Percentiles rank a stretch among this genome's conserved stretches.
These are phyloP conservation scores for Stenotaenia linearis DNA, from an alignment of 2,888 invertebrate genomes.

Conservation along the genomic window DNA sequence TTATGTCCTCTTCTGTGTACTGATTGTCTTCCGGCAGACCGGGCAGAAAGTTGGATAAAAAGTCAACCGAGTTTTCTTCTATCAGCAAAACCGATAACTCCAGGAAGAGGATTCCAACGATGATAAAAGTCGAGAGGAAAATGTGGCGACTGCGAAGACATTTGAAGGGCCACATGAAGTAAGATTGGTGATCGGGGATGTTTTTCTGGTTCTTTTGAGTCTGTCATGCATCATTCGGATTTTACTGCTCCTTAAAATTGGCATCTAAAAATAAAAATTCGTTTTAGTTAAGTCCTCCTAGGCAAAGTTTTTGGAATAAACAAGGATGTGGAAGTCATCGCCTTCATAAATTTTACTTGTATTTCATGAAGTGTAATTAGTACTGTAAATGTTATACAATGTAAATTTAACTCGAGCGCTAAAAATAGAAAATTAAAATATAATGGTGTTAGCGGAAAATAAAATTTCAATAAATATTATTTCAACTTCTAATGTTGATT, in stretches of 20 bases:
- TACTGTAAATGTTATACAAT: no score
- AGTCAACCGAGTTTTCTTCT: not conserved
- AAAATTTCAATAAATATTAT: no score
- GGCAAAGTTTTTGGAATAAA: no score
- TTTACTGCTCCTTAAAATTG: not conserved
- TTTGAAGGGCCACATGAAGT: not conserved
- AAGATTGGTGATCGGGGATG: not conserved
- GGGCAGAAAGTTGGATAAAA: not conserved
- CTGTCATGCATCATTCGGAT: not conserved
- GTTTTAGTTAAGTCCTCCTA: not conserved
- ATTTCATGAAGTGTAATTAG: no score
- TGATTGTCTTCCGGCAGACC: not conserved
- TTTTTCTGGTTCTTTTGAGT: not conserved
- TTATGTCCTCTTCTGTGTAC: conserved; percentile 21
- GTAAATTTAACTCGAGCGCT: no score
- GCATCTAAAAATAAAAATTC: not conserved
- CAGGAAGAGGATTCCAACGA: not conserved
- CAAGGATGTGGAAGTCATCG: not conserved
- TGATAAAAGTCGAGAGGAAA: not conserved
- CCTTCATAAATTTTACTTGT: no score
- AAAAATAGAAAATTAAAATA: no score
- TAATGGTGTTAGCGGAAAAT: no score
- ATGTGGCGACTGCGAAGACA: not conserved
- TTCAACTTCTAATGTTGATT: no score
- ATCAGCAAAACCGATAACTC: not conserved